Evolutionary conservation across 1,140 invertebrate genomes (phyloP).

Genomic region (Drosophila setifemur): DNA sequence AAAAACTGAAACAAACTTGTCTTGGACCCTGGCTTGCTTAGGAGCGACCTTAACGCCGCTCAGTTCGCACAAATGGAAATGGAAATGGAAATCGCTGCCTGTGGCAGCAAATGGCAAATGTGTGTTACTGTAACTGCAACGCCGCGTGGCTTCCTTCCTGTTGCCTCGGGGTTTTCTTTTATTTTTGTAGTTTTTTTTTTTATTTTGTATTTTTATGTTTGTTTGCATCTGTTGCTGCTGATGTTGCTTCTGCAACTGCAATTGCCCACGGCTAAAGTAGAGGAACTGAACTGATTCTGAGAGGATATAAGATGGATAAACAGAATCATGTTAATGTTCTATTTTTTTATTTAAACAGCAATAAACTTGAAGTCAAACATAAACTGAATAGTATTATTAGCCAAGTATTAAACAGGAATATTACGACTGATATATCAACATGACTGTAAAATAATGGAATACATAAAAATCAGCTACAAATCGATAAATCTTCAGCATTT

Average conservation of each 20-base stretch:
- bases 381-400: no score
- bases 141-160: slow-evolving; percentile 59
- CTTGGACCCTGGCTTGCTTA: slow-evolving; percentile 63
- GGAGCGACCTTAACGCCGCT: slow-evolving; percentile 51
- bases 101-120: slow-evolving; percentile 68
- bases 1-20: slow-evolving; percentile 58
- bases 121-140: slow-evolving; percentile 77
- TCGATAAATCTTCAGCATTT: no score
- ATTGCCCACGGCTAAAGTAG: slow-evolving; percentile 21
- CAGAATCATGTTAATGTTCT: no score
- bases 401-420: no score
- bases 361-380: no score
- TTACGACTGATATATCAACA: no score
- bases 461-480: no score
- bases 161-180: slow-evolving; percentile 15
- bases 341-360: no score
- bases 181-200: neutral
- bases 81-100: slow-evolving; percentile 68
- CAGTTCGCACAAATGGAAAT: slow-evolving; percentile 57
- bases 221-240: neutral
- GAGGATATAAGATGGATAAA: neutral
- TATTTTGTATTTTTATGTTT: neutral
- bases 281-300: neutral
- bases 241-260: slow-evolving; percentile 6
- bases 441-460: no score